Evolutionary conservation across 2,797 vertebrate species (phyloP).

Genomic region (Rhinella marina): DNA sequence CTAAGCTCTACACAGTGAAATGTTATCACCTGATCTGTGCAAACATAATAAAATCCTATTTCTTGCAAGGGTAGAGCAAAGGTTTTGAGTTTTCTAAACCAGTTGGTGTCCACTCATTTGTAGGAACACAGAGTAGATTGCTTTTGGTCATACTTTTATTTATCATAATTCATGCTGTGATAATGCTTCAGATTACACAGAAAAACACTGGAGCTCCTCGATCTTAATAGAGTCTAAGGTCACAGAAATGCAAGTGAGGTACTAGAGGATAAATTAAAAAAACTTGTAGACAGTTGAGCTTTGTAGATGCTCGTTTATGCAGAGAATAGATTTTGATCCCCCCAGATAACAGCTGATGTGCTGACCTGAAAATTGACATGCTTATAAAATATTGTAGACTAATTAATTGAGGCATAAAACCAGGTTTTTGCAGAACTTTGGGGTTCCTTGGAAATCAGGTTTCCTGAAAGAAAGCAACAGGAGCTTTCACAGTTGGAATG

Average conservation of each 20-base stretch:
- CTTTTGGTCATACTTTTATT: background rate
- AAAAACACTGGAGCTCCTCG: background rate
- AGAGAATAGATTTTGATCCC: background rate
- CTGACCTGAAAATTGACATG: background rate
- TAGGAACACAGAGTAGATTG: background rate
- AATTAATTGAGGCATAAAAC: too few relatives aligned
- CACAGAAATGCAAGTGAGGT: background rate
- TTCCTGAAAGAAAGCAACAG: too few relatives aligned
- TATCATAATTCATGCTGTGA: conserved; percentile 1
- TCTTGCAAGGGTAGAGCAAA: background rate
- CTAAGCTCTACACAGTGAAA: background rate
- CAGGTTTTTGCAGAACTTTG: too few relatives aligned
- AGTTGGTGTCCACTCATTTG: conserved; percentile 7
- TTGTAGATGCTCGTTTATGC: background rate
- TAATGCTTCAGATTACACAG: background rate
- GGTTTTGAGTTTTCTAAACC: background rate
- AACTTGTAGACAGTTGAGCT: background rate
- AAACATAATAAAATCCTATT: background rate
- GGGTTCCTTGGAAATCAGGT: too few relatives aligned
- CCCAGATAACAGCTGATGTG: too few relatives aligned
- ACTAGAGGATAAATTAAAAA: background rate
- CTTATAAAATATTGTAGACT: too few relatives aligned
- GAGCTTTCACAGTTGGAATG: too few relatives aligned
- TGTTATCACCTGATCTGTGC: background rate
- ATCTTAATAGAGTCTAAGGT: background rate